Conservation (phyloP, 1,140 invertebrate species). For the Agrilus planipennis region DNA sequence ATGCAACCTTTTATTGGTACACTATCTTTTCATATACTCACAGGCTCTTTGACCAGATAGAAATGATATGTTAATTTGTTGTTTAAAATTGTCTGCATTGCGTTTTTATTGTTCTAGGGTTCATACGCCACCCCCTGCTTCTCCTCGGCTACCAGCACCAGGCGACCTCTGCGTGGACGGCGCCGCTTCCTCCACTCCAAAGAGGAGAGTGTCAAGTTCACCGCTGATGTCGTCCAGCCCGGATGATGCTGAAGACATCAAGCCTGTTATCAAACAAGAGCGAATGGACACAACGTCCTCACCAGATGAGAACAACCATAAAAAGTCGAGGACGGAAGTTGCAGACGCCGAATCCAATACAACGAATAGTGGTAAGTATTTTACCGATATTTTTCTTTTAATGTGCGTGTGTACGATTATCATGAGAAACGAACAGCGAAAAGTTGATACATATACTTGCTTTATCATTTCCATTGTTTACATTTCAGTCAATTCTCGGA, state of each 20-base stretch:
- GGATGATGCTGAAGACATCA: conserved; percentile 53
- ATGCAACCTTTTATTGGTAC: no score
- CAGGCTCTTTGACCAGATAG: no score
- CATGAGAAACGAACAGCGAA: no score
- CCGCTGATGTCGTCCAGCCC: conserved; percentile 45
- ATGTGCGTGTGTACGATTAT: not conserved
- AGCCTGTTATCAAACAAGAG: conserved; percentile 62
- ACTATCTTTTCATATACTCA: no score
- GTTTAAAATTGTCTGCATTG: no score
- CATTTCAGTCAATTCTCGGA: no score
- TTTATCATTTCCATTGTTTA: no score
- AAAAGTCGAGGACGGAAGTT: conserved; percentile 65
- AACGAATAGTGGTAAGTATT: conserved; percentile 70
- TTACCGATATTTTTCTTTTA: not conserved
- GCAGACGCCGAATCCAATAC: conserved; percentile 80
- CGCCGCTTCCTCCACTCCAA: conserved; percentile 56
- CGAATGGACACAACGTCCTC: conserved; percentile 46
- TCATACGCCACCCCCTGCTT: conserved; percentile 51
- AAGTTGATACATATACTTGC: not conserved
- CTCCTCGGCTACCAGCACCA: conserved; percentile 44
- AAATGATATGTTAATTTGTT: no score
- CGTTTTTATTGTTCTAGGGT: no score
- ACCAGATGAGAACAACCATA: conserved; percentile 41
- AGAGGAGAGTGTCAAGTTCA: conserved; percentile 50
- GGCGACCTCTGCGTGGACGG: conserved; percentile 49